phyloP scores from a whole-genome alignment of 2,888 invertebrate genomes.

The Yponomeuta cagnagella region DNA sequence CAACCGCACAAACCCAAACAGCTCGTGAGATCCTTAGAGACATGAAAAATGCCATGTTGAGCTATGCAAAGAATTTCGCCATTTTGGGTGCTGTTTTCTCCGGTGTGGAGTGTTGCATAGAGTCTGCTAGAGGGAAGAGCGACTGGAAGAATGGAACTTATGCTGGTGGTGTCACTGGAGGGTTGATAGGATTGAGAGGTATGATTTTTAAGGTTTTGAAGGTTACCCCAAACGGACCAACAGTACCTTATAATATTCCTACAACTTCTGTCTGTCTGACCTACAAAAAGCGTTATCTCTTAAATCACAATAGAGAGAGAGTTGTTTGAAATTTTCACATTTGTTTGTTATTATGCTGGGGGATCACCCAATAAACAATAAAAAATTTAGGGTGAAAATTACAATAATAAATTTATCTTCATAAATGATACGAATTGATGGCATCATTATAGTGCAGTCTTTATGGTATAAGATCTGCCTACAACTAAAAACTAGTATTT shows the following conservation, averaged over 20 bases:
- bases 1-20: slow-evolving; percentile 83
- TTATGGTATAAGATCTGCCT: no score
- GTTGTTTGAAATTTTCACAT: no score
- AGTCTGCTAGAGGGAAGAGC: slow-evolving; percentile 94
- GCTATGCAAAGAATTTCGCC: slow-evolving; percentile 99
- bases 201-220: neutral
- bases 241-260: no score
- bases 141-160: slow-evolving; percentile 98
- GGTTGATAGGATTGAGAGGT: slow-evolving; percentile 91
- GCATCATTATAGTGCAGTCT: no score
- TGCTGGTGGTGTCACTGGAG: slow-evolving; percentile 96
- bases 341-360: neutral
- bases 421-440: no score
- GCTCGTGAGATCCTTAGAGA: slow-evolving; percentile 91
- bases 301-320: no score
- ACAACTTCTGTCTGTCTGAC: no score
- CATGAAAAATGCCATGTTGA: slow-evolving; percentile 92
- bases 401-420: no score
- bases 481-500: no score
- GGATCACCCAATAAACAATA: no score
- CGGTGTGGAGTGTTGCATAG: slow-evolving; percentile 94
- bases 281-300: no score
- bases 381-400: no score
- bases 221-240: slow-evolving; percentile 1
- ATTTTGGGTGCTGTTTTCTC: slow-evolving; percentile 96